phyloP scores from a whole-genome alignment of 2,888 invertebrate species.

The Beris morrisii region DNA sequence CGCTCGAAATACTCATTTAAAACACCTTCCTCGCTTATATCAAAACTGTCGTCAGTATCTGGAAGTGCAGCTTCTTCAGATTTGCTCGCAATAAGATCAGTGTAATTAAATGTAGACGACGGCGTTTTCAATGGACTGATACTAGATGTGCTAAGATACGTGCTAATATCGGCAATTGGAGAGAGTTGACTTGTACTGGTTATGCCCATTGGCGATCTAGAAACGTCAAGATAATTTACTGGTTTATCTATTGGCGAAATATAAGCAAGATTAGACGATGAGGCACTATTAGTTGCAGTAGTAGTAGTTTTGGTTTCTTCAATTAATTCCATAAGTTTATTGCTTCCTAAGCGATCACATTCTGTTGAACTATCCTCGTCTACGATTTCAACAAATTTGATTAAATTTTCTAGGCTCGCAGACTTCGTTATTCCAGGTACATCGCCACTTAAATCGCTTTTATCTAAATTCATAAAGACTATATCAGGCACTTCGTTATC shows the following conservation, averaged over 20 bases:
- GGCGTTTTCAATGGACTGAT: slow-evolving; percentile 48
- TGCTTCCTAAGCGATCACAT: slow-evolving; percentile 45
- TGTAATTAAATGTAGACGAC: slow-evolving; percentile 43
- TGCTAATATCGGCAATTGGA: slow-evolving; percentile 46
- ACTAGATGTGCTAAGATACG: slow-evolving; percentile 39
- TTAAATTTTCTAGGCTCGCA: slow-evolving; percentile 4
- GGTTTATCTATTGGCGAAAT: slow-evolving; percentile 31
- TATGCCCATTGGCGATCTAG: slow-evolving; percentile 37
- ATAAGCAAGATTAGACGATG: slow-evolving; percentile 25
- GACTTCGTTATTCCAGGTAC: slow-evolving; percentile 29
- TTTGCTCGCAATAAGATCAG: slow-evolving; percentile 40
- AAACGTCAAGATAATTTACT: slow-evolving; percentile 27
- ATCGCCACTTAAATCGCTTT: slow-evolving; percentile 26
- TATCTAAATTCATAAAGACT: slow-evolving; percentile 16
- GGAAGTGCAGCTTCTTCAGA: slow-evolving; percentile 12
- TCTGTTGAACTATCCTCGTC: slow-evolving; percentile 49
- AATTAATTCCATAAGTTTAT: slow-evolving; percentile 40
- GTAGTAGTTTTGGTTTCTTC: slow-evolving; percentile 37
- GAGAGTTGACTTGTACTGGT: slow-evolving; percentile 49
- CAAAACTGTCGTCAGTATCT: slow-evolving; percentile 42
- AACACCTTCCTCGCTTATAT: slow-evolving; percentile 53
- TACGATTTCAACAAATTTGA: slow-evolving; percentile 24
- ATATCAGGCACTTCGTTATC: slow-evolving; percentile 40
- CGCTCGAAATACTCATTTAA: slow-evolving; percentile 56
- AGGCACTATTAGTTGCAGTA: slow-evolving; percentile 13